A percentile compares a stretch with the other conserved stretches of the same genome.
Conservation (phyloP, 2,113 vertebrate genomes). For the Cacatua alba region DNA sequence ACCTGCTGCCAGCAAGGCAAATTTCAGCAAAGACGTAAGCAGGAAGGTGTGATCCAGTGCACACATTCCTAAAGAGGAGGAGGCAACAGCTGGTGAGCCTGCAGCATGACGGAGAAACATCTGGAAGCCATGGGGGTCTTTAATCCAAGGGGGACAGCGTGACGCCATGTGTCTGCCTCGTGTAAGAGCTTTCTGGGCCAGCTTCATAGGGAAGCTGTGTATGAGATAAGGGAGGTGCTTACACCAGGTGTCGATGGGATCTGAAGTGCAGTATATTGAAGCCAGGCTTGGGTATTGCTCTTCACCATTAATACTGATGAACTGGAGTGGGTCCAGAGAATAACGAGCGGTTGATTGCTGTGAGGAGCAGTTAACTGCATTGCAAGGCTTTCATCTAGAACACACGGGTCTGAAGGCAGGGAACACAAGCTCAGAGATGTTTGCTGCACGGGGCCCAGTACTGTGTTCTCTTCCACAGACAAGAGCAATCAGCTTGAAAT, state of each 20-base stretch:
- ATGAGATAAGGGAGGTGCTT: neutral
- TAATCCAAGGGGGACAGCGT: neutral
- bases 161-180: neutral
- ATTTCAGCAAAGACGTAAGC: neutral
- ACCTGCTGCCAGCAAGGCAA: neutral
- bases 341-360: accelerated
- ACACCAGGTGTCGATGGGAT: neutral
- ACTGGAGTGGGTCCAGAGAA: accelerated
- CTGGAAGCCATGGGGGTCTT: neutral
- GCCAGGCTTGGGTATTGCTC: neutral
- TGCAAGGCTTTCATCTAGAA: neutral
- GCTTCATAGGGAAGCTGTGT: neutral
- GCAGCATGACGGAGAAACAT: accelerated
- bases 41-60: neutral
- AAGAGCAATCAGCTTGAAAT: neutral
- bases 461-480: neutral
- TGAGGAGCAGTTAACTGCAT: neutral
- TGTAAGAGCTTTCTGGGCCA: neutral
- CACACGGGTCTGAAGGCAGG: neutral
- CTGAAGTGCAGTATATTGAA: neutral
- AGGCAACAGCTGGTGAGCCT: slow-evolving; percentile 6
- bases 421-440: neutral
- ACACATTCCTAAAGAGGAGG: neutral
- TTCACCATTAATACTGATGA: neutral
- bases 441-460: accelerated